Base-by-base conservation (phyloP, 2,113 vertebrate genomes). In the Ranitomeya variabilis region DNA sequence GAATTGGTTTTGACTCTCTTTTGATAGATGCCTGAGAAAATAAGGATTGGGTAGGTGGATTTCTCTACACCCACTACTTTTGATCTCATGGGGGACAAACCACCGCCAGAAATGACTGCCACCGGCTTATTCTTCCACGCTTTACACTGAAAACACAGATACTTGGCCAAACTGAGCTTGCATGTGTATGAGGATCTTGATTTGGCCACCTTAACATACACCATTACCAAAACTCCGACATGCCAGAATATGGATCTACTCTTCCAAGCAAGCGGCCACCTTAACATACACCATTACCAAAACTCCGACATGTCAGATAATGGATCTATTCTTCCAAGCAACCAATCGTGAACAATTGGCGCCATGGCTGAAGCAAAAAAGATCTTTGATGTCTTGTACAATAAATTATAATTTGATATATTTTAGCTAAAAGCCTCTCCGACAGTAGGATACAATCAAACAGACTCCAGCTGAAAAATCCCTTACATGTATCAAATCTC, bases 401-500 rank as follows among this genome's bases (percentile, higher is more conserved):
- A 80, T 69, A 87, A 80, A 59, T 71, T 13, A 52, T 87, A 55
- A 87, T 87, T 79, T 67, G 64, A 84, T 26, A 59, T 64, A 71
- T 54, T 37, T 51, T 69, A 89, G 73, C 60, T 85, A 60, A 1
- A 26, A 2, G 1, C 45, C 26, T 81, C 37, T 55, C 26, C 15
- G 73, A 77, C 31, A 31, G 74, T 45, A 69, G 74, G 86, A 13
- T 77, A 60, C 51, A 78, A 90, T 85, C 85, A 90, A 90, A 79
- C 74, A 88, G 67, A 64, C 77, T 54, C 62, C 84, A 88, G 86
- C 88, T 91, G 86, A 93, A 93, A 91, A 51, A 91, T 90, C 83
- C 77, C 80, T 90, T 91, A 89, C 86, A 89, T 86, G 90, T 82
- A 90, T 91, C 89, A 92, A 91, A 93, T 92, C 91, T 94, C 91